Evolutionary conservation across 2,888 invertebrate species (phyloP).

Genomic region (Molorchus minor): DNA sequence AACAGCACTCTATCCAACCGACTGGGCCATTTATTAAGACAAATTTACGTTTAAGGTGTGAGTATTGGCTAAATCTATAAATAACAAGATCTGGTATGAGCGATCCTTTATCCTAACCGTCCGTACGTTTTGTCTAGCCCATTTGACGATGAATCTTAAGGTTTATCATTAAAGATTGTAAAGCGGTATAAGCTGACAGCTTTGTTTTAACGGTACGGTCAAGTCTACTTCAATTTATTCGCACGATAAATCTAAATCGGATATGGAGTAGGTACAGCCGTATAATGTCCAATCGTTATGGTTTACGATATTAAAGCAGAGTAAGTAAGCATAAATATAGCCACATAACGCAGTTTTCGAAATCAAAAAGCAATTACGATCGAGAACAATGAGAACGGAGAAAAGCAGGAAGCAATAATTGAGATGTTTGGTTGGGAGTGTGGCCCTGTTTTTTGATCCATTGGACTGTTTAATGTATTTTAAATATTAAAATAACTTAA

Average conservation of each 20-base stretch:
- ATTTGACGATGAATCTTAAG: conserved; percentile 26
- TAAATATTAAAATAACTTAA: neutral
- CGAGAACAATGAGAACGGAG: too few relatives aligned
- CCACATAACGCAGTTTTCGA: conserved; percentile 15
- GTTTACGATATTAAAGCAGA: conserved; percentile 21
- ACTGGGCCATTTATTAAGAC: conserved; percentile 18
- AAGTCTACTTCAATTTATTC: conserved; percentile 9
- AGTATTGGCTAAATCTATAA: conserved; percentile 20
- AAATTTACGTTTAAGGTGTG: conserved; percentile 13
- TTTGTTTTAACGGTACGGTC: conserved; percentile 11
- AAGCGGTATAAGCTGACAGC: conserved; percentile 14
- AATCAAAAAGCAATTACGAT: too few relatives aligned
- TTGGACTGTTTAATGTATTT: too few relatives aligned
- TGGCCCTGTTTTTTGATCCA: too few relatives aligned
- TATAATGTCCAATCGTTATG: conserved; percentile 5
- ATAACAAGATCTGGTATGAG: conserved; percentile 8
- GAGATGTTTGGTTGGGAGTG: too few relatives aligned
- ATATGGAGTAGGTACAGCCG: conserved; percentile 4
- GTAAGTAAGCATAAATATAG: conserved; percentile 3
- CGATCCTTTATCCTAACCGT: conserved; percentile 26
- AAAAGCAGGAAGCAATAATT: too few relatives aligned
- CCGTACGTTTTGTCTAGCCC: conserved; percentile 22
- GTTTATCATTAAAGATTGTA: conserved; percentile 21
- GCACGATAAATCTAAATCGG: conserved; percentile 12
- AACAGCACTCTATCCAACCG: conserved; percentile 12